A percentile compares a stretch with the other conserved stretches of the same genome.
Conservation (phyloP, 2,797 vertebrate genomes). For the Phataginus tricuspis region DNA sequence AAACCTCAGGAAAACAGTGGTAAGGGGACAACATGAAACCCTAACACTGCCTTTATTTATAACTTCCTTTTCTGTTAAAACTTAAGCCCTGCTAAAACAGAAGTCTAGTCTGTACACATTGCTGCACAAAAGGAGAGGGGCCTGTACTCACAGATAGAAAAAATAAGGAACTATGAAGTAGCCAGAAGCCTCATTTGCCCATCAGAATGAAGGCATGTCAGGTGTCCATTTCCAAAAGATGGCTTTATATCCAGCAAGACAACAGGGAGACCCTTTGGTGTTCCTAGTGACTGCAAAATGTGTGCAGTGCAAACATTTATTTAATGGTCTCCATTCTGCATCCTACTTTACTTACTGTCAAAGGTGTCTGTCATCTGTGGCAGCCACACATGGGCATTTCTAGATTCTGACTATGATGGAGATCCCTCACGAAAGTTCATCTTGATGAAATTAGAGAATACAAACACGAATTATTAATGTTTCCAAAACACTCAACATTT, state of each 20-base stretch:
- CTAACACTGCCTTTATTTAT: not conserved
- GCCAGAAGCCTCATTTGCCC: not conserved
- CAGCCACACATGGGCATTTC: not conserved
- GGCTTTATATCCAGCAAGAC: not conserved
- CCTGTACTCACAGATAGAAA: not conserved
- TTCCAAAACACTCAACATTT: not conserved
- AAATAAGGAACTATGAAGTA: not conserved
- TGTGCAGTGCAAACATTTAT: not conserved
- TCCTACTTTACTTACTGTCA: not conserved
- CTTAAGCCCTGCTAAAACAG: not conserved
- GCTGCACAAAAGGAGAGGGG: not conserved
- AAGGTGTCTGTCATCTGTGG: not conserved
- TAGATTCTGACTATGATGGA: not conserved
- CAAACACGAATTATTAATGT: not conserved
- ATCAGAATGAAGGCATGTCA: not conserved
- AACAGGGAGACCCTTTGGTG: not conserved
- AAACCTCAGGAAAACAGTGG: not conserved
- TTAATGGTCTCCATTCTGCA: not conserved
- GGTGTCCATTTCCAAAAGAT: not conserved
- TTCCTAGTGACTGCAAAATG: not conserved
- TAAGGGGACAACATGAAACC: not conserved
- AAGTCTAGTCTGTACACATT: not conserved
- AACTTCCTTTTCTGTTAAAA: not conserved
- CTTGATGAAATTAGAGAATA: not conserved
- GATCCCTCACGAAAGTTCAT: not conserved